These are phyloP conservation scores for Thomomys bottae DNA, from an alignment of 2,113 vertebrate genomes.

Conservation along the genomic window DNA sequence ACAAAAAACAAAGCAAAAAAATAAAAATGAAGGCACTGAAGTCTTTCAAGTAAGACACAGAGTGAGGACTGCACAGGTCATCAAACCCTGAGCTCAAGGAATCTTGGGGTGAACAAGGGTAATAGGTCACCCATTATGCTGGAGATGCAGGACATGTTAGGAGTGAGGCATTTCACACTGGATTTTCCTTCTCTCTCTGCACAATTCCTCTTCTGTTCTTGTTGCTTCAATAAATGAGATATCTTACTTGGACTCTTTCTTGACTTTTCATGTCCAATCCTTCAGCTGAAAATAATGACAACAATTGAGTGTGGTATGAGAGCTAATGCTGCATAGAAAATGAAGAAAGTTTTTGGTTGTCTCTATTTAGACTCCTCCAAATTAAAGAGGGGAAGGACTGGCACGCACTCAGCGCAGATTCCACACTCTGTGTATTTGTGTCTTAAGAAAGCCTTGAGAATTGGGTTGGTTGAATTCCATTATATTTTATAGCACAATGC, in stretches of 20 bases:
- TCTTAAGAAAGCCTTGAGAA: neutral
- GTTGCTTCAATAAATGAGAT: neutral
- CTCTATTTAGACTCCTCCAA: neutral
- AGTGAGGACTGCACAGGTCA: neutral
- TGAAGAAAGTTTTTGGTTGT: neutral
- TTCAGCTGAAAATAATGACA: neutral
- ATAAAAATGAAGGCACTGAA: neutral
- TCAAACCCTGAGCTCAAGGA: neutral
- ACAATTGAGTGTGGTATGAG: too few relatives aligned
- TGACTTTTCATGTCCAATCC: neutral
- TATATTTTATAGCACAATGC: neutral
- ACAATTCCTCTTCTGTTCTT: neutral
- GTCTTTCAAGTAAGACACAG: neutral
- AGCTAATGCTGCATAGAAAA: too few relatives aligned
- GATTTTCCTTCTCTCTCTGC: neutral
- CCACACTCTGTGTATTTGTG: neutral
- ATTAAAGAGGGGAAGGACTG: neutral
- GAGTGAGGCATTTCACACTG: neutral
- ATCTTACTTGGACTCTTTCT: neutral
- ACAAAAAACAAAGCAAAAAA: too few relatives aligned
- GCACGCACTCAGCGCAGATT: neutral
- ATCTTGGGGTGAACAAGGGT: fast-evolving
- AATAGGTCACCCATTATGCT: too few relatives aligned
- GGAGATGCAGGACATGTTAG: fast-evolving
- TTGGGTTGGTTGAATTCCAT: neutral